Evolutionary conservation across 2,113 vertebrate genomes (phyloP), one percentile per base, ranked within the genome.

Genomic region (Zingel zingel): DNA sequence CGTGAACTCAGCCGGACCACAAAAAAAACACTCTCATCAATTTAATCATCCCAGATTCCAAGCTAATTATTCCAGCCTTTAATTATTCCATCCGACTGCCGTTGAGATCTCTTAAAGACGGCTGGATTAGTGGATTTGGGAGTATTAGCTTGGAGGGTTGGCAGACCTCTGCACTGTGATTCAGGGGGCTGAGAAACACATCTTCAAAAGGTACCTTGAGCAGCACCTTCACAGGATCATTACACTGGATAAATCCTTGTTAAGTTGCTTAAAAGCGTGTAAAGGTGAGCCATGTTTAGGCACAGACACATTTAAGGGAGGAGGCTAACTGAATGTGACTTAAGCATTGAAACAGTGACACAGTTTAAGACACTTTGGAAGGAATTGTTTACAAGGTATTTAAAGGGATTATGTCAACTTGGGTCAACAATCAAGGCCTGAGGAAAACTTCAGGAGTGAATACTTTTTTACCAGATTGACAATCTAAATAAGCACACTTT

Each of bases 121-220:
- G 78, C 86, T 66, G 95, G 94, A 95, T 96, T 95, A 95, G 90
- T 79, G 94, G 95, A 95, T 95, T 95, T 92, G 87, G 81, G 81
- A 91, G 92, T 69, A 94, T 95, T 94, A 95, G 89, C 90, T 73
- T 4, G 69, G 58, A 82, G 92, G 92, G 89, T 92, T 94, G 94
- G 94, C 94, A 95, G 93, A 93, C 91, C 92, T 93, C 88, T 90
- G 92, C 88, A 84, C 91, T 88, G 83, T 91, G 90, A 92, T 91
- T 93, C 81, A 91, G 87, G 81, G 51, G 86, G 83, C 77, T 90
- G 83, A 85, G 82, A 83, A 86, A 76, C 27, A 27, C 87, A 85
- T 94, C 92, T 95, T 93, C 89, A 93, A 94, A 94, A 92, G 92
- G 87, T 89, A 90, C 56, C 84, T 85, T 74, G 14, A 90, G 81